These are phyloP conservation scores for Sitophilus oryzae DNA, from an alignment of 1,140 invertebrate species.

Conservation along the genomic window DNA sequence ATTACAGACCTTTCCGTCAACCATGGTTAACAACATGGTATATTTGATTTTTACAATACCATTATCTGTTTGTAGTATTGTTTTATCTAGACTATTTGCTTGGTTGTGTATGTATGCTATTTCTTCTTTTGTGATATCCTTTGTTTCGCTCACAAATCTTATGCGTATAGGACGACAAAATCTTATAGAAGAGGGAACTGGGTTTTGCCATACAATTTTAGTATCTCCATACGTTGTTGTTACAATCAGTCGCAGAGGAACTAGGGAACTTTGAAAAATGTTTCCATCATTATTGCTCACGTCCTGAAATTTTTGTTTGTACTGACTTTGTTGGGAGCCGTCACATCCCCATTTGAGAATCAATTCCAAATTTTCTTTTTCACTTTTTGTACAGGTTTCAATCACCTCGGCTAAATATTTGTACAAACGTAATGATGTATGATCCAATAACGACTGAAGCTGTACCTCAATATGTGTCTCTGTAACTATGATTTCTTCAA, in stretches of 20 bases:
- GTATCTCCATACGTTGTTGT: too few relatives aligned
- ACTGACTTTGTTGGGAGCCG: slow-evolving; percentile 34
- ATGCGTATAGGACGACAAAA: slow-evolving; percentile 37
- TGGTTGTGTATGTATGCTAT: too few relatives aligned
- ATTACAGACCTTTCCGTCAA: too few relatives aligned
- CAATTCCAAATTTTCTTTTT: slow-evolving; percentile 28
- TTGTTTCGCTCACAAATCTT: slow-evolving; percentile 36
- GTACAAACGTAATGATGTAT: slow-evolving; percentile 31
- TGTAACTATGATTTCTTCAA: too few relatives aligned
- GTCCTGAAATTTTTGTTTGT: slow-evolving; percentile 38
- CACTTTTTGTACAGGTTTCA: slow-evolving; percentile 18
- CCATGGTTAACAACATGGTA: too few relatives aligned
- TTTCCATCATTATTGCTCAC: slow-evolving; percentile 28
- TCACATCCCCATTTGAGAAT: slow-evolving; percentile 38
- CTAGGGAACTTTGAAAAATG: slow-evolving; percentile 38
- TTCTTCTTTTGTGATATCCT: too few relatives aligned
- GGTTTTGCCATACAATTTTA: slow-evolving; percentile 36
- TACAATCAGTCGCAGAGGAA: slow-evolving; percentile 35
- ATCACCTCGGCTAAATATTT: slow-evolving; percentile 2
- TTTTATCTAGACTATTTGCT: too few relatives aligned
- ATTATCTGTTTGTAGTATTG: too few relatives aligned
- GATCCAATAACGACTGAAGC: slow-evolving; percentile 36
- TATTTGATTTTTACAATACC: too few relatives aligned
- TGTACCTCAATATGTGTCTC: slow-evolving; percentile 31
- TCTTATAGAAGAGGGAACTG: slow-evolving; percentile 34